phyloP scores from a whole-genome alignment of 2,797 vertebrate species.

The Eremophila alpestris region DNA sequence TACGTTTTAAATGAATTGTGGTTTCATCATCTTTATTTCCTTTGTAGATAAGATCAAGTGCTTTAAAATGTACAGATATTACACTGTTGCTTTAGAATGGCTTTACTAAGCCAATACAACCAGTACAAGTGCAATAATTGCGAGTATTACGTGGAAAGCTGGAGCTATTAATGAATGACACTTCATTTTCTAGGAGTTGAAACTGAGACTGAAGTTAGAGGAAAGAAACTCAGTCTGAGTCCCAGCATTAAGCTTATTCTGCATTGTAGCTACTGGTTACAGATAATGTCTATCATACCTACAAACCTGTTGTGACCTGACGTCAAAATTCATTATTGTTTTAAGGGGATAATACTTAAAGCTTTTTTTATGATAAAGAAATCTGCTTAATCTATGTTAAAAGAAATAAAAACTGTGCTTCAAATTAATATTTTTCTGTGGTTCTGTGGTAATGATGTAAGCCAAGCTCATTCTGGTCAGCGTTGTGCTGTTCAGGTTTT shows the following conservation, averaged over 20 bases:
- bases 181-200: not conserved
- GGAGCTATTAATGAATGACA: constrained; percentile 32
- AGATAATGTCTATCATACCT: constrained; percentile 25
- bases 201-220: not conserved
- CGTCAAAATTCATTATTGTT: constrained; percentile 29
- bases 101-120: constrained; percentile 58
- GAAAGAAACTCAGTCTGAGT: not conserved
- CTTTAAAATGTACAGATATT: constrained; percentile 55
- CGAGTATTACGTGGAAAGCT: constrained; percentile 49
- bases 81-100: constrained; percentile 54
- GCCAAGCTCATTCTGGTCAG: not conserved
- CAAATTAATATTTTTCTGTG: constrained; percentile 55
- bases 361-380: constrained; percentile 46
- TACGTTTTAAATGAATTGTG: constrained; percentile 26
- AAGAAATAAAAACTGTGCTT: constrained; percentile 64
- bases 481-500: not conserved
- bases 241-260: constrained; percentile 33
- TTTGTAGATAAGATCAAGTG: constrained; percentile 65
- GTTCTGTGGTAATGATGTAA: constrained; percentile 54
- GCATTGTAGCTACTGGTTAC: constrained; percentile 56
- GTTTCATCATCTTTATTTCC: constrained; percentile 49
- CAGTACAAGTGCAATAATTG: constrained; percentile 79
- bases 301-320: constrained; percentile 42
- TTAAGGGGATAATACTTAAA: constrained; percentile 68
- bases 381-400: constrained; percentile 47